Percentiles rank a stretch among this genome's conserved stretches.
phyloP scores from a whole-genome alignment of 2,888 invertebrate genomes.

The Pterobdella sp. region DNA sequence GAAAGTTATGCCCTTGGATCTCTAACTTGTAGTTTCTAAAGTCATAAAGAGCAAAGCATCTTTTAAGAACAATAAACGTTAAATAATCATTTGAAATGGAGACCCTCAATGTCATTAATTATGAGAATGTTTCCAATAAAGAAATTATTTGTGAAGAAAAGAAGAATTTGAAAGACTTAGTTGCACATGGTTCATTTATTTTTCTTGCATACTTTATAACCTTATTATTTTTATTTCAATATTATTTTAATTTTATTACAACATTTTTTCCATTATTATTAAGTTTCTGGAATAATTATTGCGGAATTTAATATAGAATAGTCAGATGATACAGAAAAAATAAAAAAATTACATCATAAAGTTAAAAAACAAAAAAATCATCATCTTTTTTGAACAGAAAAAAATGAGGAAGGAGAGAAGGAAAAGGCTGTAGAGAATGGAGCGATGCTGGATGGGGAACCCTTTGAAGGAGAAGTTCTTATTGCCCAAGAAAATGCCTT shows the following conservation, averaged over 20 bases:
- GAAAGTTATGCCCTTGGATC: conserved; percentile 16
- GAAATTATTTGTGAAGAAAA: conserved; percentile 6
- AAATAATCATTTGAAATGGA: background rate
- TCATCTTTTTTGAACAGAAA: background rate
- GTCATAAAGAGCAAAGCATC: background rate
- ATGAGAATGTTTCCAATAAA: background rate
- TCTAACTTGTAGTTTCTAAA: background rate
- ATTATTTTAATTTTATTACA: background rate
- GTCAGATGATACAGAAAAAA: background rate
- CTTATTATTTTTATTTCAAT: background rate
- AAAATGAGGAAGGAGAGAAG: background rate
- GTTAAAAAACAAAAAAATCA: background rate
- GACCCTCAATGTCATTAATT: background rate
- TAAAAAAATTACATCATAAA: background rate
- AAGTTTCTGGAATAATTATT: background rate
- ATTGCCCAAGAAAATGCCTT: conserved; percentile 50
- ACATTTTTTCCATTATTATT: background rate
- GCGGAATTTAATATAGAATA: background rate
- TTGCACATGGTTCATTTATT: conserved; percentile 7
- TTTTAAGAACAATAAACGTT: background rate
- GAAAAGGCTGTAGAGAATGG: background rate
- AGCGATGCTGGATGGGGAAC: background rate
- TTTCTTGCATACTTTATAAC: background rate
- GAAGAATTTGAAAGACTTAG: conserved; percentile 1
- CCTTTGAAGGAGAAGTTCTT: conserved; percentile 36